These are phyloP conservation scores for Diploscapter pachys DNA, from an alignment of 1,140 invertebrate genomes.

Conservation along the genomic window DNA sequence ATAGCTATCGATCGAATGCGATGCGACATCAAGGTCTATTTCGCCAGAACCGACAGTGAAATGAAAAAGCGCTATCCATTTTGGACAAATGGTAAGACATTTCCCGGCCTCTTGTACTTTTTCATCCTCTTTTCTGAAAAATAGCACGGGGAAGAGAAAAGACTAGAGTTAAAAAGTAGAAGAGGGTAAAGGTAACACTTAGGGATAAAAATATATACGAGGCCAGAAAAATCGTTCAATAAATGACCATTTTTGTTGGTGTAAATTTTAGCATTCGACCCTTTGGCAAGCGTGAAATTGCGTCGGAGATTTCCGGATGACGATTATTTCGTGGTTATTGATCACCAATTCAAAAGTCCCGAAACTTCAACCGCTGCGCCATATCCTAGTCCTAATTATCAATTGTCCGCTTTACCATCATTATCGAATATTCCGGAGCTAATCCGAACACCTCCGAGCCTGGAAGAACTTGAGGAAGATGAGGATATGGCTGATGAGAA, in stretches of 20 bases:
- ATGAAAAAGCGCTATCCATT: conserved; percentile 6
- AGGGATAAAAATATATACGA: not conserved
- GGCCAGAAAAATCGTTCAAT: not conserved
- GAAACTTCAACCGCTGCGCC: not conserved
- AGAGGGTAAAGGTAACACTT: not conserved
- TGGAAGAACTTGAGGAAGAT: too few relatives aligned
- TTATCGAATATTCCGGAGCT: too few relatives aligned
- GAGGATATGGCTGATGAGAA: too few relatives aligned
- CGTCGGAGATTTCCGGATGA: conserved; percentile 13
- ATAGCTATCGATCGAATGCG: conserved; percentile 38
- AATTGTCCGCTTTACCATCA: not conserved
- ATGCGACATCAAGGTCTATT: conserved; percentile 35
- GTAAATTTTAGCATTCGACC: conserved; percentile 23
- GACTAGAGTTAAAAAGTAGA: not conserved
- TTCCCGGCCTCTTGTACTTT: not conserved
- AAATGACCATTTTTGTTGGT: not conserved
- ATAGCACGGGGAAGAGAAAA: conserved; percentile 1
- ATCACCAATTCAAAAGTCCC: conserved; percentile 35
- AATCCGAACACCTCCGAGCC: too few relatives aligned
- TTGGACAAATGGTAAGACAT: conserved; percentile 9
- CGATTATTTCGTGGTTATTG: conserved; percentile 39
- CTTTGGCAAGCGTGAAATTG: conserved; percentile 21
- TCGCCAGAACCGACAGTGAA: conserved; percentile 26
- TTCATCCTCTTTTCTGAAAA: conserved; percentile 1
- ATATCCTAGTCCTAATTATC: not conserved